Percentiles rank a stretch among this genome's conserved stretches.
phyloP scores from a whole-genome alignment of 2,113 vertebrate species.

The Micromys minutus region DNA sequence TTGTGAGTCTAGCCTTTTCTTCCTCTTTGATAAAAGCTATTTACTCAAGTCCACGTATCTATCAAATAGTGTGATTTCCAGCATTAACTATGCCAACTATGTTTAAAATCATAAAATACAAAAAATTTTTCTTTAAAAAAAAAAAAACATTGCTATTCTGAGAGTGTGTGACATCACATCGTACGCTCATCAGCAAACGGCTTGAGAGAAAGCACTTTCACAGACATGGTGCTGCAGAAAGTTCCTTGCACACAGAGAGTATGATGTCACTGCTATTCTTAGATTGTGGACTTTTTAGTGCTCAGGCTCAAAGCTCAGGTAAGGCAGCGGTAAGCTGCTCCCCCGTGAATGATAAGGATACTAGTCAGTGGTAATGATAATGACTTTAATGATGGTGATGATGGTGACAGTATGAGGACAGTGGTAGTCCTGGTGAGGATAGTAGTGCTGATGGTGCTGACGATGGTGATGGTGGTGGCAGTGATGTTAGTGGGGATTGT shows the following conservation, averaged over 20 bases:
- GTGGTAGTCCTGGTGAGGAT: not conserved
- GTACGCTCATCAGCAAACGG: not conserved
- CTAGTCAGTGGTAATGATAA: not conserved
- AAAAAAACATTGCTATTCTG: not conserved
- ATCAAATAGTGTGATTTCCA: not conserved
- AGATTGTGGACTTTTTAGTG: not conserved
- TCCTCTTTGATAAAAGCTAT: not conserved
- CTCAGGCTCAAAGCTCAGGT: not conserved
- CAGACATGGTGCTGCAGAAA: not conserved
- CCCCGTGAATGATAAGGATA: not conserved
- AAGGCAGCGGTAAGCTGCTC: not conserved
- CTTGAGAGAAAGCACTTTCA: not conserved
- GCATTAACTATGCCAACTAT: fast-evolving
- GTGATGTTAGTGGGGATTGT: not conserved
- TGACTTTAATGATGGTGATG: not conserved
- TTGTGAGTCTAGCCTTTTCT: not conserved
- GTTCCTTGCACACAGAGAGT: not conserved
- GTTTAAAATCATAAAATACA: not conserved
- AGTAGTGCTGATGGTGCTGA: not conserved
- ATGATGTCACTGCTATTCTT: not conserved
- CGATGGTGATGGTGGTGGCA: not conserved
- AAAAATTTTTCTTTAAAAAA: not conserved
- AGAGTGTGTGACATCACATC: too few species aligned
- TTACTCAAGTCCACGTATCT: not conserved
- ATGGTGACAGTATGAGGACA: not conserved